Percentiles rank a stretch among this genome's conserved stretches.
These are phyloP conservation scores for Podiceps cristatus DNA, from an alignment of 2,113 vertebrate species.

Conservation along the genomic window DNA sequence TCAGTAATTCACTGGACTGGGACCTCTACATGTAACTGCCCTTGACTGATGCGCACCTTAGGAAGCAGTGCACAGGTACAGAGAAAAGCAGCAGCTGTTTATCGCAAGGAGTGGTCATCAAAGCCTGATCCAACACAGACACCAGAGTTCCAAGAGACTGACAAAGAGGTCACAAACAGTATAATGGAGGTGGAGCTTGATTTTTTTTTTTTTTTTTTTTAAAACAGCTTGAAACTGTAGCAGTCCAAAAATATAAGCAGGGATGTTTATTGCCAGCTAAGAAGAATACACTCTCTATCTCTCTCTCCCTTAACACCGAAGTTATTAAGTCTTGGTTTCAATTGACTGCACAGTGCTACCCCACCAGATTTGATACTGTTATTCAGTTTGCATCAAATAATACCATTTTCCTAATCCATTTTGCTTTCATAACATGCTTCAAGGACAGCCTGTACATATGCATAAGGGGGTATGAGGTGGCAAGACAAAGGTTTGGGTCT, in stretches of 20 bases:
- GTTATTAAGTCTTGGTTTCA: not conserved
- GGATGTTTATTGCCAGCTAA: not conserved
- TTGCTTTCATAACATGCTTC: not conserved
- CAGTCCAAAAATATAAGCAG: not conserved
- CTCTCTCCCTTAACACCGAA: not conserved
- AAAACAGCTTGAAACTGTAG: not conserved
- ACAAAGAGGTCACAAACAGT: not conserved
- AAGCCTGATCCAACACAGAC: not conserved
- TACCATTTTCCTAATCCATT: not conserved
- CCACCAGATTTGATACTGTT: not conserved
- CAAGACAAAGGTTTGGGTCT: not conserved
- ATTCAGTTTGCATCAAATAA: not conserved
- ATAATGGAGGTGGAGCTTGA: not conserved
- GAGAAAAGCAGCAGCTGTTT: not conserved
- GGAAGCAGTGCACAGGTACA: not conserved
- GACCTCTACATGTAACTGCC: not conserved
- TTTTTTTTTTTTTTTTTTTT: too few relatives aligned
- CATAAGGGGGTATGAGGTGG: not conserved
- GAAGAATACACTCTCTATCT: not conserved
- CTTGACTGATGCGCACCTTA: not conserved
- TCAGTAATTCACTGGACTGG: not conserved
- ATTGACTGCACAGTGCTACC: not conserved
- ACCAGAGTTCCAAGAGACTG: not conserved
- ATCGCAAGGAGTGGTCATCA: not conserved
- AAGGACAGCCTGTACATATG: not conserved